Evolutionary conservation across 1,140 invertebrate species (phyloP).

Genomic region (Tetragnatha versicolor): DNA sequence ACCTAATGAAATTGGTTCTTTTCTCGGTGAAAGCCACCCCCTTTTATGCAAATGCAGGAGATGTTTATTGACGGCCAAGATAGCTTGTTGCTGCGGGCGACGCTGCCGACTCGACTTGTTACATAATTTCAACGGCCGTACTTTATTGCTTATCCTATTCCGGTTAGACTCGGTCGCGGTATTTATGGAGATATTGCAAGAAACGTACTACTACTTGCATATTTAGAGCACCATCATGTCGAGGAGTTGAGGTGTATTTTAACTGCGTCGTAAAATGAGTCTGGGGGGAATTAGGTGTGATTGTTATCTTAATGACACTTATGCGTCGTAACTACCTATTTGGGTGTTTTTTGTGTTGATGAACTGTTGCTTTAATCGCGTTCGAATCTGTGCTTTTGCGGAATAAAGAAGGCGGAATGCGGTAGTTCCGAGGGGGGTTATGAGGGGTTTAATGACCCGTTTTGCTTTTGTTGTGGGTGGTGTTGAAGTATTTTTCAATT

Average conservation of each 20-base stretch:
- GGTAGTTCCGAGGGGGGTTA: no score
- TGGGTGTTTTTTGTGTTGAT: no score
- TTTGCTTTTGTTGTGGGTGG: no score
- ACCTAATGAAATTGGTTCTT: constrained; percentile 44
- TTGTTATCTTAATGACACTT: no score
- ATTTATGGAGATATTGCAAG: constrained; percentile 43
- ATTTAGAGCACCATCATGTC: constrained; percentile 16
- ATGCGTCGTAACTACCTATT: no score
- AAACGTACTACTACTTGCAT: constrained; percentile 28
- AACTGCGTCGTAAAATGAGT: not conserved
- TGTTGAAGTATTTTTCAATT: no score
- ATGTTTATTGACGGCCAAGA: constrained; percentile 38
- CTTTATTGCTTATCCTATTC: constrained; percentile 27
- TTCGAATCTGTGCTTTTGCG: no score
- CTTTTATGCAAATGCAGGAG: constrained; percentile 43
- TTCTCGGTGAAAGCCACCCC: constrained; percentile 33
- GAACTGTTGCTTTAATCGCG: no score
- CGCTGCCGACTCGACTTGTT: constrained; percentile 9
- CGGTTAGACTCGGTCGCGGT: not conserved
- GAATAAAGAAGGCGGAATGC: no score
- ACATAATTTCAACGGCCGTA: constrained; percentile 19
- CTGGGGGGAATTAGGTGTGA: no score
- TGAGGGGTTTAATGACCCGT: no score
- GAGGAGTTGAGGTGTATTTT: not conserved
- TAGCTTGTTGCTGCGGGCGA: constrained; percentile 45